A percentile compares a stretch with the other conserved stretches of the same genome.
Conservation (phyloP, 2,113 vertebrate genomes). For the Bubo bubo region DNA sequence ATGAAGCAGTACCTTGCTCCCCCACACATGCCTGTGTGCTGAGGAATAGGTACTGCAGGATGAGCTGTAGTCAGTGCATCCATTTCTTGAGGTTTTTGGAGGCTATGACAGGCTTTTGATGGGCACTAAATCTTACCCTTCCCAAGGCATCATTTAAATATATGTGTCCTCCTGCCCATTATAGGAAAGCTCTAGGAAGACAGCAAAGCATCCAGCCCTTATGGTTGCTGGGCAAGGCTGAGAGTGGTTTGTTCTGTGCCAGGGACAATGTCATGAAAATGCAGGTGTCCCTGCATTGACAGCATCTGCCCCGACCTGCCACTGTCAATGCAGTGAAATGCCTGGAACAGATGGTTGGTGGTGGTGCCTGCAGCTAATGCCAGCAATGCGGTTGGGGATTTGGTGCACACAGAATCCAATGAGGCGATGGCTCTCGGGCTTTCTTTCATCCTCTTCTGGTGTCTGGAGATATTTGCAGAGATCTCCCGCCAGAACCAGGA, state of each 20-base stretch:
- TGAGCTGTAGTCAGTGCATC: not conserved
- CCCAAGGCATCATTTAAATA: not conserved
- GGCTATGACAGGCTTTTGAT: not conserved
- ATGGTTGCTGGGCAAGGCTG: not conserved
- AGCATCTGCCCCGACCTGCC: not conserved
- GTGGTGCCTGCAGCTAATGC: not conserved
- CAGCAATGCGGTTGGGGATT: not conserved
- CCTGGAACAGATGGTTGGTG: not conserved
- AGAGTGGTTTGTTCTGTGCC: not conserved
- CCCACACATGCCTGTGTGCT: accelerated
- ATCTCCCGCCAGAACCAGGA: not conserved
- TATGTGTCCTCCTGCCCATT: not conserved
- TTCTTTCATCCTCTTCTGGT: not conserved
- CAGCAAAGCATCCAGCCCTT: not conserved
- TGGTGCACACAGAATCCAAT: not conserved
- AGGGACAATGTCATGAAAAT: not conserved
- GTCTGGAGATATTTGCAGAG: not conserved
- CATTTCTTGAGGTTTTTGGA: not conserved
- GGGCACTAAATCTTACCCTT: not conserved
- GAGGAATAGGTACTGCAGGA: not conserved
- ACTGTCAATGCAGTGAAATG: accelerated
- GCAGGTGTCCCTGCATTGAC: not conserved
- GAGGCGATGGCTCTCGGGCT: not conserved
- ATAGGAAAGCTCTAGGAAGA: not conserved
- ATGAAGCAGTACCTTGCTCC: not conserved